Evolutionary conservation across 1,140 invertebrate genomes (phyloP).

Genomic region (Spodoptera frugiperda): DNA sequence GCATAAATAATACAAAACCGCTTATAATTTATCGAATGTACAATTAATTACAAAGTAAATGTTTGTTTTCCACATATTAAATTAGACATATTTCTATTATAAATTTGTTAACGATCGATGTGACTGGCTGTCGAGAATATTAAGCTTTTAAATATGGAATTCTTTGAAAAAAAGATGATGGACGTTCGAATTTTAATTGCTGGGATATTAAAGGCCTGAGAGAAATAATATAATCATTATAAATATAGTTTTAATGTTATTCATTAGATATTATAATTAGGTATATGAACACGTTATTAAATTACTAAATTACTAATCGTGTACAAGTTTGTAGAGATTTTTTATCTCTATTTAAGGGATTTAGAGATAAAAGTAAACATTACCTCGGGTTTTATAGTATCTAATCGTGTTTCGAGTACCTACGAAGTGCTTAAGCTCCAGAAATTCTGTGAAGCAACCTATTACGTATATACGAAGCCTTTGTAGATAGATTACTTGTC

Average conservation of each 20-base stretch:
- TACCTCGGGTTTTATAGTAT: neutral
- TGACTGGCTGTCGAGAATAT: neutral
- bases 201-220: constrained; percentile 18
- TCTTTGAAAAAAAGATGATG: neutral
- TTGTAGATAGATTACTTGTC: neutral
- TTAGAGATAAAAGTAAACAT: neutral
- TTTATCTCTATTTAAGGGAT: too few relatives aligned
- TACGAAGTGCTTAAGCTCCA: neutral
- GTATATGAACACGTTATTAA: constrained; percentile 17
- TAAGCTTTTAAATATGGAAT: constrained; percentile 8
- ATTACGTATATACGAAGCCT: constrained; percentile 4
- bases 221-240: constrained; percentile 25
- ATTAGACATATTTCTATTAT: constrained; percentile 3
- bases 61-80: constrained; percentile 11
- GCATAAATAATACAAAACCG: constrained; percentile 14
- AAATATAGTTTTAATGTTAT: constrained; percentile 32
- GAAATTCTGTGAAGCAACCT: neutral
- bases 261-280: constrained; percentile 17
- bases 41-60: constrained; percentile 8
- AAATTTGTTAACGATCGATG: constrained; percentile 9
- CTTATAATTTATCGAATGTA: constrained; percentile 28
- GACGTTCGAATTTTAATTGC: constrained; percentile 13
- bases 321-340: neutral
- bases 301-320: constrained; percentile 19
- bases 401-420: neutral